Base-by-base conservation (phyloP, 2,888 invertebrate species). In the Autographa pulchrina region DNA sequence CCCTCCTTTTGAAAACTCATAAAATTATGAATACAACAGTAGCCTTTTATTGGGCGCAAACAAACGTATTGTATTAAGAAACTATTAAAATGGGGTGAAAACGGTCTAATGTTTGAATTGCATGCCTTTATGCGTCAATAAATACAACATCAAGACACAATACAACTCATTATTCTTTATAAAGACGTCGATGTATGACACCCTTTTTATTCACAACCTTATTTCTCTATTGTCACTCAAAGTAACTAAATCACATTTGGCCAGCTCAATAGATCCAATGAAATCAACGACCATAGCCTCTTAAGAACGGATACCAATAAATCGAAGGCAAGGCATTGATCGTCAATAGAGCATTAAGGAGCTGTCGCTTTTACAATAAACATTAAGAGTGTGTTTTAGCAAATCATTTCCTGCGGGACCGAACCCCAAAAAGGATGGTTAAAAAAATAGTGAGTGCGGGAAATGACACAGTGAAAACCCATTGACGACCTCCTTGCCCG, bases 301-400 rank as follows among this genome's bases (percentile, higher is more conserved):
- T 91, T 90, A 92, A 91, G 91, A 93, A 92, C 89, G 91, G 88
- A 92, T 92, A 90, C 89, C 90, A 89, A 93, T 94, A 94, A 94
- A 93, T 94, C 92, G 93, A 91, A 93, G 90, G 90, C 87, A 87
- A 88, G 88, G 78, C 86, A 93, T 92, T 92, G 92, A 91, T 92
- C 92, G 90, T 91, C 93, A 92, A 94, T 93, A 90, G 91, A 89
- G 92, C 93, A 93, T 94, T 94, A 94, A 93, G 92, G 86, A 91
- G 89, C 91, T 88, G 89, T 91, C 92, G 89, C 93, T 91, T 92
- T 89, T 86, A 94, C 93, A 94, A 95, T 94, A 89, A 91, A 93
- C 93, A 94, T 94, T 94, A 94, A 91, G 92, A 92, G 92, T 93
- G 90, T 94, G 92, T 95, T 95, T 94, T 92, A 94, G 93, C 95